Evolutionary conservation across 2,113 vertebrate species (phyloP).

Genomic region (Anthoscopus minutus): DNA sequence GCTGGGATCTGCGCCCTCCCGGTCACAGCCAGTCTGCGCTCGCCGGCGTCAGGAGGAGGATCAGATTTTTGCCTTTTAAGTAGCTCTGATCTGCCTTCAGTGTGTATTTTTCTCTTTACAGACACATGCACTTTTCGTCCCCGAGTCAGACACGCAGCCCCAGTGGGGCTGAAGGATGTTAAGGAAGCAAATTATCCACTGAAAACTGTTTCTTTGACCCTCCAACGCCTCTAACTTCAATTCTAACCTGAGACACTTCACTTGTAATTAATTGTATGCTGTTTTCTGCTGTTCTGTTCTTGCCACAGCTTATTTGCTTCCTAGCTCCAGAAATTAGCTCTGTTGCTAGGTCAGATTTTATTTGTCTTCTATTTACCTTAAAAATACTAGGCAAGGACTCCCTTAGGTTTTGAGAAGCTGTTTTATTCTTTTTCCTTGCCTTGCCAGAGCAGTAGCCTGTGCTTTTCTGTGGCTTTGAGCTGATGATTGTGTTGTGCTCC

Average conservation of each 20-base stretch:
- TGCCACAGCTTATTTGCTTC: background rate
- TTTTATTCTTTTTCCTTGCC: background rate
- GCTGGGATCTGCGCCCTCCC: background rate
- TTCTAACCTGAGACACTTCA: background rate
- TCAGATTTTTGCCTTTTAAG: background rate
- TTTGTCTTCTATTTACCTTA: background rate
- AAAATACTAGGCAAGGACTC: background rate
- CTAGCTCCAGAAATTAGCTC: background rate
- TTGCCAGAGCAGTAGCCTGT: background rate
- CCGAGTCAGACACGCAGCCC: background rate
- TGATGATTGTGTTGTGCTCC: background rate
- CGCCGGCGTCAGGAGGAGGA: accelerated
- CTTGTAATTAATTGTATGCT: background rate
- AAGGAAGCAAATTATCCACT: background rate
- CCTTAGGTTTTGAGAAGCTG: background rate
- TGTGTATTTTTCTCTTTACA: background rate
- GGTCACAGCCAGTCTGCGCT: background rate
- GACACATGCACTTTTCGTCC: background rate
- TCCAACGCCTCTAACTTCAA: background rate
- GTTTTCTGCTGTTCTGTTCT: background rate
- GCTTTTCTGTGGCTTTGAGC: background rate
- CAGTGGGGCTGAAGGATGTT: background rate
- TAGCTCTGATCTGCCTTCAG: background rate
- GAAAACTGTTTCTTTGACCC: background rate
- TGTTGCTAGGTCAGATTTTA: background rate